A percentile compares a stretch with the other conserved stretches of the same genome.
Conservation (phyloP, 2,113 vertebrate genomes). For the Nipponia nippon region DNA sequence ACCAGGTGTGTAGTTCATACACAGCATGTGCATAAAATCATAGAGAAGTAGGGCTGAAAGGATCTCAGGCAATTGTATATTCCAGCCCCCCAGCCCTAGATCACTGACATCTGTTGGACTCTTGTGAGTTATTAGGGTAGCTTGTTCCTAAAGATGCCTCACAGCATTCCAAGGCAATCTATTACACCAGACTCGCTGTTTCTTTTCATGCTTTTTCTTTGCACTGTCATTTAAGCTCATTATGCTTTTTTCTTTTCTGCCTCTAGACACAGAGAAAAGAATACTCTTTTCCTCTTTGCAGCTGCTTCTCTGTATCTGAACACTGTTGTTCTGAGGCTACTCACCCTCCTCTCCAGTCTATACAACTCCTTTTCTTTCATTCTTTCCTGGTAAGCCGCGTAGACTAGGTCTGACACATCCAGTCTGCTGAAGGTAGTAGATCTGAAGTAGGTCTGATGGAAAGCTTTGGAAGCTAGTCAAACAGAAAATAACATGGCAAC, state of each 20-base stretch:
- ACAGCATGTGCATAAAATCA: not conserved
- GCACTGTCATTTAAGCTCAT: not conserved
- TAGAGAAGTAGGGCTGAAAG: not conserved
- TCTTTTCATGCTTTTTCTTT: not conserved
- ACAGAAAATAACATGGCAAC: not conserved
- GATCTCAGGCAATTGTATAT: not conserved
- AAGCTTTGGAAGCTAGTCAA: not conserved
- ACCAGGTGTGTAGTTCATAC: not conserved
- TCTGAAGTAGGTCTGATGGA: not conserved
- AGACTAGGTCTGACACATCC: not conserved
- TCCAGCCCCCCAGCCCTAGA: not conserved
- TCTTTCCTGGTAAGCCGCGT: not conserved
- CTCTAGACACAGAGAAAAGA: not conserved
- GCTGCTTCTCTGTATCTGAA: not conserved
- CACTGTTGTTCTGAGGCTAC: not conserved
- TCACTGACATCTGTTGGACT: accelerated
- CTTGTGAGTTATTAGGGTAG: not conserved
- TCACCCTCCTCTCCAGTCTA: not conserved
- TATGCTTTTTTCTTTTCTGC: not conserved
- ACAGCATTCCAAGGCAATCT: not conserved
- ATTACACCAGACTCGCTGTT: not conserved
- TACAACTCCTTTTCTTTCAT: not conserved
- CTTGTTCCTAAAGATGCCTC: not conserved
- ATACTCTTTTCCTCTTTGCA: not conserved
- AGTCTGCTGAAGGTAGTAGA: not conserved